These are phyloP conservation scores for Eurois occulta DNA, from an alignment of 2,888 invertebrate species.

Conservation along the genomic window DNA sequence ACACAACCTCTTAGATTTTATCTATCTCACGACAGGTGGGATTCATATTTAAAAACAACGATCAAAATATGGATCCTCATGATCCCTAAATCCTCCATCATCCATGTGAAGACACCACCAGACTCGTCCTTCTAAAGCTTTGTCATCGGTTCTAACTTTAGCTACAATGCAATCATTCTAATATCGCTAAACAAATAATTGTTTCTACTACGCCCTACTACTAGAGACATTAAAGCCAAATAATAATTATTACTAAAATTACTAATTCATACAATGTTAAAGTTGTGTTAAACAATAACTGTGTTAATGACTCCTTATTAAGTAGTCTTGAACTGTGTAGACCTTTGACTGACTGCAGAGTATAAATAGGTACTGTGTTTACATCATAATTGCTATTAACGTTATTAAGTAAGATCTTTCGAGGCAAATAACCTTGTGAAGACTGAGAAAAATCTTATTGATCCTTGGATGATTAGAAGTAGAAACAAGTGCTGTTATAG, in stretches of 20 bases:
- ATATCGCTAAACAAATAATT: neutral
- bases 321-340: conserved; percentile 49
- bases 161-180: neutral
- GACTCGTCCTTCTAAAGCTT: too few relatives aligned
- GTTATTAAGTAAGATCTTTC: conserved; percentile 25
- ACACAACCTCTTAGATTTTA: too few relatives aligned
- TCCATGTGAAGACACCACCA: too few relatives aligned
- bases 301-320: conserved; percentile 47
- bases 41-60: neutral
- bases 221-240: neutral
- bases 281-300: conserved; percentile 24
- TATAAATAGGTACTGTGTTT: conserved; percentile 44
- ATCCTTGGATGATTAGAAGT: neutral
- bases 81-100: too few relatives aligned
- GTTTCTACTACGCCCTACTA: neutral
- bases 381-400: conserved; percentile 52
- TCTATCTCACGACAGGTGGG: neutral
- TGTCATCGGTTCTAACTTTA: neutral
- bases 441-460: neutral
- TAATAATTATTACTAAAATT: neutral
- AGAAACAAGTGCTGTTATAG: neutral
- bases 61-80: neutral
- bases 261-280: neutral
- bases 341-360: conserved; percentile 54
- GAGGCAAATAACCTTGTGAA: neutral